Conservation (phyloP, 2,888 invertebrate genomes). For the Heliothis peltigera region DNA sequence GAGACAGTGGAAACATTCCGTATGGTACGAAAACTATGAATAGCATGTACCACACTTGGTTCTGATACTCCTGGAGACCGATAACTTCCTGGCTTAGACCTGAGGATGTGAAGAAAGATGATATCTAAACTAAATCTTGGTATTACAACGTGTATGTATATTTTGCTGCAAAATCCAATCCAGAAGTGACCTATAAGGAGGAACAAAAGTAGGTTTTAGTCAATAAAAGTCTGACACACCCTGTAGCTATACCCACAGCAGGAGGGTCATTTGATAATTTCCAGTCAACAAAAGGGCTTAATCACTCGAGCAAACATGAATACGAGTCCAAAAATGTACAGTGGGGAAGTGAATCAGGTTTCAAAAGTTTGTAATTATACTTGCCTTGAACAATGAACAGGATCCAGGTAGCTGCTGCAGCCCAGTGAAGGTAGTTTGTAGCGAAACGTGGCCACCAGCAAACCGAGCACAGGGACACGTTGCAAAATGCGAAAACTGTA, state of each 20-base stretch:
- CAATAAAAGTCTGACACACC: too few species aligned
- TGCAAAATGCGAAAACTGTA: conserved; percentile 93
- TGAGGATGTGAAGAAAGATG: conserved; percentile 66
- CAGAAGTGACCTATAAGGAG: too few species aligned
- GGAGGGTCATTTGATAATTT: too few species aligned
- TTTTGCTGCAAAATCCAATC: too few species aligned
- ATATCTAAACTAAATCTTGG: neutral
- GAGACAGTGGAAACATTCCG: conserved; percentile 97
- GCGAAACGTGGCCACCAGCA: conserved; percentile 97
- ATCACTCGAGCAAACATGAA: too few species aligned
- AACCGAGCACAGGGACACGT: conserved; percentile 94
- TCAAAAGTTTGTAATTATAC: neutral
- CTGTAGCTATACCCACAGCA: too few species aligned
- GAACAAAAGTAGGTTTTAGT: too few species aligned
- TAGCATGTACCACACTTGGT: conserved; percentile 97
- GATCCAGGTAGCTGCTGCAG: conserved; percentile 96
- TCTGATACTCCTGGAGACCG: conserved; percentile 93
- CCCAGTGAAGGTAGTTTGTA: conserved; percentile 97
- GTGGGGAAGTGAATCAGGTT: neutral
- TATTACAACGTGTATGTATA: neutral
- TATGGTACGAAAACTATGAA: conserved; percentile 98
- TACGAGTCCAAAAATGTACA: too few species aligned
- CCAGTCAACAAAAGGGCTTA: too few species aligned
- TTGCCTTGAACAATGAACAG: conserved; percentile 96
- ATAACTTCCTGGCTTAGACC: conserved; percentile 93